A percentile compares a stretch with the other conserved stretches of the same genome.
Evolutionary conservation across 2,888 invertebrate genomes (phyloP).

Genomic region (Polyommatus icarus): DNA sequence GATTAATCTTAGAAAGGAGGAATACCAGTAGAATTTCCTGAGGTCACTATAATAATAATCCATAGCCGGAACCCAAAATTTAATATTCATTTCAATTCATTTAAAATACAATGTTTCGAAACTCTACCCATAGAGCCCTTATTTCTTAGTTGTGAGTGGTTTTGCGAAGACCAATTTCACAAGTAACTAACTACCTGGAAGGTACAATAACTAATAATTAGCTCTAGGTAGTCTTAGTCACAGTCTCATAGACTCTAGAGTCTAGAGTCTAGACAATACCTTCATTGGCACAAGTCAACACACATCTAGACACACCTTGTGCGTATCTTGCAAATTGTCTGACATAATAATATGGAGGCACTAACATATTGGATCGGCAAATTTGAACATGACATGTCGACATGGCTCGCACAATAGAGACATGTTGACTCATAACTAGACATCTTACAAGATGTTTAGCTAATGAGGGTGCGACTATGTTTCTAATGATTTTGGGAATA

Average conservation of each 20-base stretch:
- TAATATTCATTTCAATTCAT: too few species aligned
- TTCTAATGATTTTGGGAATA: background rate
- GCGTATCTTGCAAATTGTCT: background rate
- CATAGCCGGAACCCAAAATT: too few species aligned
- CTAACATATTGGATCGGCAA: conserved; percentile 13
- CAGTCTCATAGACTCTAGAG: too few species aligned
- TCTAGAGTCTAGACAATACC: too few species aligned
- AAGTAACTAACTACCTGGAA: too few species aligned
- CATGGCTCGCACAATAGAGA: background rate
- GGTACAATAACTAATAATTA: too few species aligned
- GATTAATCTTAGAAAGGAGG: background rate
- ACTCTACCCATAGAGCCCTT: too few species aligned
- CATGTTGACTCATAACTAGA: background rate
- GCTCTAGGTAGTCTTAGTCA: too few species aligned
- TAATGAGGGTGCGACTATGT: background rate
- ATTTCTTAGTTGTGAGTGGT: too few species aligned
- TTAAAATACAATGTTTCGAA: too few species aligned
- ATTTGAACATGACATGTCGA: conserved; percentile 17
- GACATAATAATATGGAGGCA: background rate
- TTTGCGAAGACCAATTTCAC: too few species aligned
- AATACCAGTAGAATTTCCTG: background rate
- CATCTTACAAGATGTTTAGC: background rate
- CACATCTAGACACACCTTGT: background rate
- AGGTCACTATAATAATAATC: background rate
- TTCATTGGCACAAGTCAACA: background rate